Evolutionary conservation across 2,113 vertebrate genomes (phyloP).

Genomic region (Monopterus albus): DNA sequence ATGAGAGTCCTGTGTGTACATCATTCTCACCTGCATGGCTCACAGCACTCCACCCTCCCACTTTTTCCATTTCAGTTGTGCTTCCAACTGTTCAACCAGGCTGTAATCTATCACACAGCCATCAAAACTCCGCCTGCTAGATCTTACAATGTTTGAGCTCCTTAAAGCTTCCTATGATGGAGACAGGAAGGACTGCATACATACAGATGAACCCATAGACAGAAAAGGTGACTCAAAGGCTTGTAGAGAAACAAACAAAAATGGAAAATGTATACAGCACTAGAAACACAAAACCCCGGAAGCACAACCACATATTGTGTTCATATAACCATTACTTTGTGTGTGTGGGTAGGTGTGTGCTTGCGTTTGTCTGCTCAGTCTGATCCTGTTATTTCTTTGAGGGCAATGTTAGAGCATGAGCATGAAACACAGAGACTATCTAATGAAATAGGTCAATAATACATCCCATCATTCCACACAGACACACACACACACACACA

Average conservation of each 20-base stretch:
- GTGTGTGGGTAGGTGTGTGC: constrained; percentile 26
- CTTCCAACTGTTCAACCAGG: constrained; percentile 54
- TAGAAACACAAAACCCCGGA: constrained; percentile 46
- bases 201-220: constrained; percentile 19
- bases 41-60: constrained; percentile 12
- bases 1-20: constrained; percentile 6
- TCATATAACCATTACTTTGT: constrained; percentile 16
- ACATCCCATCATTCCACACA: constrained; percentile 59
- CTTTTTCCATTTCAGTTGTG: constrained; percentile 25
- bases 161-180: constrained; percentile 24
- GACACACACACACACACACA: constrained; percentile 24
- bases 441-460: constrained; percentile 76
- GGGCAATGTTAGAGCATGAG: constrained; percentile 64
- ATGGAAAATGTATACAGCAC: constrained; percentile 12
- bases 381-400: constrained; percentile 67
- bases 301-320: constrained; percentile 40
- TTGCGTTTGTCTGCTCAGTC: constrained; percentile 46
- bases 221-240: neutral
- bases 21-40: constrained; percentile 38
- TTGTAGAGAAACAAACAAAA: constrained; percentile 5
- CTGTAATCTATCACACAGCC: constrained; percentile 62
- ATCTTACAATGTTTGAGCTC: constrained; percentile 31
- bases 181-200: constrained; percentile 19
- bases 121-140: constrained; percentile 49
- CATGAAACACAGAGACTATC: constrained; percentile 68